phyloP scores from a whole-genome alignment of 37 sponge, comb jelly and placozoan genomes.

The Spongilla lacustris region DNA sequence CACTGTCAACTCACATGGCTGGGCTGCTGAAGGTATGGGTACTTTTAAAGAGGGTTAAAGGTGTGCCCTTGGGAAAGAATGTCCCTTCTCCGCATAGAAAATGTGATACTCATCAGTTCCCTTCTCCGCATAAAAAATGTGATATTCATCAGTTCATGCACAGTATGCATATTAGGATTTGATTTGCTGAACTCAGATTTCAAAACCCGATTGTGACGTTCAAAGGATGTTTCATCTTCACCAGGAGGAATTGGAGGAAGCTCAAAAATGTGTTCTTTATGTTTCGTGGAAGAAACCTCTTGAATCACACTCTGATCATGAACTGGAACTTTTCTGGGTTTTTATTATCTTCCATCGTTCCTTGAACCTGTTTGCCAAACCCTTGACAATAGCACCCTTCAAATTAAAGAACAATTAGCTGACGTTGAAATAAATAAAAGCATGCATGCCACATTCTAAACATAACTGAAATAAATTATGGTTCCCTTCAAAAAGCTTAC shows the following conservation, averaged over 20 bases:
- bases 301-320: too few species aligned
- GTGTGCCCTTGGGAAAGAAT: background rate
- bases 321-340: background rate
- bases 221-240: conserved; percentile 12
- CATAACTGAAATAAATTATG: background rate
- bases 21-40: background rate
- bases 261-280: background rate
- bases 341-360: background rate
- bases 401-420: background rate
- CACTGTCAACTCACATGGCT: background rate
- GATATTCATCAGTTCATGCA: conserved; percentile 4
- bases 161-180: background rate
- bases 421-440: background rate
- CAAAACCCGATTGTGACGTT: background rate
- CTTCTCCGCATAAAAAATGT: background rate
- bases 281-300: too few species aligned
- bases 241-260: background rate
- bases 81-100: too few species aligned
- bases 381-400: background rate
- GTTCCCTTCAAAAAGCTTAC: conserved; percentile 4
- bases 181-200: background rate
- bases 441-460: background rate
- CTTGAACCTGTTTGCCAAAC: background rate
- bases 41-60: background rate
- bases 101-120: background rate